A percentile compares a stretch with the other conserved stretches of the same genome.
Evolutionary conservation across 2,113 vertebrate genomes (phyloP).

Genomic region (Gallinago paraguaiae): DNA sequence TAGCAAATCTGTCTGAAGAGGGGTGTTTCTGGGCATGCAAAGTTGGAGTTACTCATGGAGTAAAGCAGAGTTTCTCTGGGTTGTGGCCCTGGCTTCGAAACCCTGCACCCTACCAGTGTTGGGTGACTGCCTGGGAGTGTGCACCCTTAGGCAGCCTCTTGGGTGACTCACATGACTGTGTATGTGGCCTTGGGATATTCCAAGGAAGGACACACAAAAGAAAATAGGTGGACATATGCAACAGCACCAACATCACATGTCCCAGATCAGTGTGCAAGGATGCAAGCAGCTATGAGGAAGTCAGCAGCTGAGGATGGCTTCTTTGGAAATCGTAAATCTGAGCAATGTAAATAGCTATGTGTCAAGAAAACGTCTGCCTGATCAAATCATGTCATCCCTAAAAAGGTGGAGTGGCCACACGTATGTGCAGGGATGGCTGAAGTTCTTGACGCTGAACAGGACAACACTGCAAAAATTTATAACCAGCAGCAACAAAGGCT

Average conservation of each 20-base stretch:
- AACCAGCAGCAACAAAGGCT: background rate
- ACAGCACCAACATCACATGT: fast-evolving
- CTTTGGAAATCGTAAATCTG: background rate
- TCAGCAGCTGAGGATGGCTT: background rate
- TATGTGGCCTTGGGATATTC: background rate
- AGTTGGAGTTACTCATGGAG: background rate
- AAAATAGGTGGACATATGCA: background rate
- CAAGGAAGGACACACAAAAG: background rate
- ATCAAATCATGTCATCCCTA: fast-evolving
- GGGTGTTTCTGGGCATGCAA: background rate
- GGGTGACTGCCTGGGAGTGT: background rate
- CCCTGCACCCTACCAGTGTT: background rate
- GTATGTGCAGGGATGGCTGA: fast-evolving
- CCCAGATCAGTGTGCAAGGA: background rate
- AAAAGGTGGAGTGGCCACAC: background rate
- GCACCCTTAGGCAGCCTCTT: background rate
- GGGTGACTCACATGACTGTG: background rate
- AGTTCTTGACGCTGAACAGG: background rate
- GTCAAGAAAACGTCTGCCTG: background rate
- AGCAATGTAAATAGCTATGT: background rate
- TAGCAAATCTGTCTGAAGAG: background rate
- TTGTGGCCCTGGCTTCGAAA: background rate
- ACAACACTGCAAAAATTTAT: background rate
- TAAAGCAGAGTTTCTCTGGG: background rate
- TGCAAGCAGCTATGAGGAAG: background rate